Evolutionary conservation across 2,888 invertebrate species (phyloP), one percentile per base, ranked within the genome.

Genomic region (Eueremaeus valkanovi): DNA sequence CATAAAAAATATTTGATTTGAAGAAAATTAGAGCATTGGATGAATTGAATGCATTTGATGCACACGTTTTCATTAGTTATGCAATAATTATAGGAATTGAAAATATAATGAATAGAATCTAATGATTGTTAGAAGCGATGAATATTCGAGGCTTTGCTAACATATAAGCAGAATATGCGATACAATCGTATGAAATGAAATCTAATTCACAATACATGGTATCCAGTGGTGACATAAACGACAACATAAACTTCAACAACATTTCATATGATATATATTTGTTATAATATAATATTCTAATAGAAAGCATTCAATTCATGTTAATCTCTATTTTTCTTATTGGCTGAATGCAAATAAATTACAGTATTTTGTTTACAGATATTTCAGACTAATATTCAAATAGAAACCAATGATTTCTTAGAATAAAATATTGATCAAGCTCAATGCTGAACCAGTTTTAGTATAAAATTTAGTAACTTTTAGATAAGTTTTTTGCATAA

Each of bases 151-250:
- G 16, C 24, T 58, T 58, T 58, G 58, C 13, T n/a, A 18, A 58
- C 16, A 58, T 31, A 58, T 31, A 31, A 58, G 29, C 58, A 58
- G 58, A 58, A 58, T 58, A 31, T 58, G 27, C 24, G 13, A 58
- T 21, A 58, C 3, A 5, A 16, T 55, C 11, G 13, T 24, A 55
- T 5, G 1, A 6, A 55, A 27, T 27, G 21, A 16, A 58, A 58
- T 58, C 29, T 24, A 58, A 58, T 31, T 18, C 29, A 31, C 58
- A 11, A 16, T 45, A 3, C 36, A 45, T 70, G 42, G 70, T 70
- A 70, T 70, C 70, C 45, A 70, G 8, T 40, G 36, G 70, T 70
- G 70, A 70, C 70, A 70, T 45, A 70, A 66, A 70, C 1, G 45
- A 70, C 40, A 70, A 70, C 70, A 70, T 70, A 45, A 21, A 70